Evolutionary conservation across 2,113 vertebrate species (phyloP), one percentile per base, ranked within the genome.

Genomic region (Limanda limanda): DNA sequence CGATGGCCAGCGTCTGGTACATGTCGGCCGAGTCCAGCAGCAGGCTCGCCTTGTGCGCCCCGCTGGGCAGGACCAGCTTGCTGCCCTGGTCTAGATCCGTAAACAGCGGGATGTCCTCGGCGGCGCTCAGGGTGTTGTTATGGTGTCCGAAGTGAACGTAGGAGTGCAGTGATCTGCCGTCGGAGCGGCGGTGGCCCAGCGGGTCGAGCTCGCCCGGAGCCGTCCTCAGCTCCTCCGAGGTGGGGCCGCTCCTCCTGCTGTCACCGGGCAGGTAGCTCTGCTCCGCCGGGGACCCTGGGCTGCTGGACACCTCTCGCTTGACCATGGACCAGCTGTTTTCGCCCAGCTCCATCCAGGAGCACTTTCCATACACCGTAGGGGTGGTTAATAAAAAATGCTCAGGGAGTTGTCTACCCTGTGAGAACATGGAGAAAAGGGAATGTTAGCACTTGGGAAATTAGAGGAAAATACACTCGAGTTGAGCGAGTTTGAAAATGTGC

Each of bases 271-370:
- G 84, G 91, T 95, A 95, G 85, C 57, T 92, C 71, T 94, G 94
- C 60, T 95, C 94, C 80, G 93, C 91, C 25, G 94, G 89, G 47
- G 96, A 96, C 86, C 93, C 85, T 71, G 94, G 92, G 93, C 93
- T 94, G 89, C 93, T 96, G 91, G 95, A 93, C 84, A 92, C 92
- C 90, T 97, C 95, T 91, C 96, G 94, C 95, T 98, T 98, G 86
- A 97, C 94, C 93, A 95, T 95, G 93, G 96, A 96, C 96, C 97
- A 99, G 95, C 95, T 94, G 93, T 94, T 93, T 91, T 98, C 97
- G 91, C 95, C 95, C 95, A 97, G 96, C 96, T 98, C 98, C 98
- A 99, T 99, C 96, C 98, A 98, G 95, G 92, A 95, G 89, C 91
- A 84, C 90, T 93, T 88, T 94, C 92, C 92, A 94, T 89, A 92